phyloP scores from a whole-genome alignment of 2,113 vertebrate genomes.

The Syrrhaptes paradoxus region DNA sequence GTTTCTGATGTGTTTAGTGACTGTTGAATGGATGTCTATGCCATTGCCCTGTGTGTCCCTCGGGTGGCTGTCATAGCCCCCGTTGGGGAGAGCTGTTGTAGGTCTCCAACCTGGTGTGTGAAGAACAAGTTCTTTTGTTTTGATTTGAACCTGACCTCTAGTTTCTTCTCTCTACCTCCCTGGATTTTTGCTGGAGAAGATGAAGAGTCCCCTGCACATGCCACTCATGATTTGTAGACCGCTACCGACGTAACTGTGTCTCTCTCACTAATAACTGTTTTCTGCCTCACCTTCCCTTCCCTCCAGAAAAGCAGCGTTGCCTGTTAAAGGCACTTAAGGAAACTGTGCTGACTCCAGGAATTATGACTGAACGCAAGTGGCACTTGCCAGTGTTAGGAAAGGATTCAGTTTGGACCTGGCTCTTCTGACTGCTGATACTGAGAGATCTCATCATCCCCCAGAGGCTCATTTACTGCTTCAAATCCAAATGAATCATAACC shows the following conservation, averaged over 20 bases:
- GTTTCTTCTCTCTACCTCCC: background rate
- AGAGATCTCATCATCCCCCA: background rate
- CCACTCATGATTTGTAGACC: background rate
- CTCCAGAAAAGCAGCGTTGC: background rate
- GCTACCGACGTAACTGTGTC: background rate
- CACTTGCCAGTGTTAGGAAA: background rate
- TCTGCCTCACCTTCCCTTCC: background rate
- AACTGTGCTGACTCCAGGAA: background rate
- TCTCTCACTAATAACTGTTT: background rate
- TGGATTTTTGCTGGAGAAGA: background rate
- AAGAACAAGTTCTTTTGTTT: background rate
- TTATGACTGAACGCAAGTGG: background rate
- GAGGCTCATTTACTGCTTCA: background rate
- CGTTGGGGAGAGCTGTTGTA: fast-evolving
- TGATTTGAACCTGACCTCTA: background rate
- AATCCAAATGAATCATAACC: background rate
- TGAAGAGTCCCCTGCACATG: background rate
- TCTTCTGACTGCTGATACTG: background rate
- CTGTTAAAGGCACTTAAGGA: background rate
- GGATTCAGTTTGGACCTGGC: background rate
- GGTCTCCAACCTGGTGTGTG: background rate
- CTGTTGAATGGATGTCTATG: fast-evolving
- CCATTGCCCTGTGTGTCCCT: fast-evolving
- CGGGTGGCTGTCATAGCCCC: fast-evolving
- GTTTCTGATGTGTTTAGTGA: background rate